These are phyloP conservation scores for Diplodus sargus DNA, from an alignment of 2,797 vertebrate genomes.

Conservation along the genomic window DNA sequence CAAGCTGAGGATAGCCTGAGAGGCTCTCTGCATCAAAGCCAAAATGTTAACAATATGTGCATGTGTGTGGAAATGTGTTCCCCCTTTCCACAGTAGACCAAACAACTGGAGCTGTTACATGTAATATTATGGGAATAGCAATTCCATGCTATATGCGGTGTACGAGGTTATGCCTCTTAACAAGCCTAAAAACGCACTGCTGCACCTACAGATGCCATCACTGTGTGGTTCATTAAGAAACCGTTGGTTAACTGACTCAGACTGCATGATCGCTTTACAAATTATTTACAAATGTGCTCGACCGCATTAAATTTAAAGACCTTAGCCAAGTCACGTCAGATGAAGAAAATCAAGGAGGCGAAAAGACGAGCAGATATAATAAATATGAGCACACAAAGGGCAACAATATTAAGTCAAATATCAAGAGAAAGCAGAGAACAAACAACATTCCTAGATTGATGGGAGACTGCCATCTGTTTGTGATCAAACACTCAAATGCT, in stretches of 20 bases:
- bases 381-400: conserved; percentile 18
- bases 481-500: conserved; percentile 64
- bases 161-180: conserved; percentile 21
- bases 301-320: neutral
- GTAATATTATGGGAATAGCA: conserved; percentile 41
- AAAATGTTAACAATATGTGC: conserved; percentile 53
- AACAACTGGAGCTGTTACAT: conserved; percentile 55
- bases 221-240: conserved; percentile 14
- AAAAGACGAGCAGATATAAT: conserved; percentile 4
- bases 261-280: neutral
- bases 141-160: neutral
- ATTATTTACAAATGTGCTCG: neutral
- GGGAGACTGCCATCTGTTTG: conserved; percentile 75
- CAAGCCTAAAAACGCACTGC: conserved; percentile 9
- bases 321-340: conserved; percentile 4
- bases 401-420: conserved; percentile 54
- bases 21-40: conserved; percentile 41
- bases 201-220: conserved; percentile 3
- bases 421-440: conserved; percentile 46
- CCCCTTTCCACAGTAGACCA: conserved; percentile 50
- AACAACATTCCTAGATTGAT: conserved; percentile 69
- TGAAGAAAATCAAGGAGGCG: neutral
- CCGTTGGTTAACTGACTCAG: conserved; percentile 5
- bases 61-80: conserved; percentile 38
- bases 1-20: conserved; percentile 68